Conservation (phyloP, 2,888 invertebrate species). For the Halictus ligatus region DNA sequence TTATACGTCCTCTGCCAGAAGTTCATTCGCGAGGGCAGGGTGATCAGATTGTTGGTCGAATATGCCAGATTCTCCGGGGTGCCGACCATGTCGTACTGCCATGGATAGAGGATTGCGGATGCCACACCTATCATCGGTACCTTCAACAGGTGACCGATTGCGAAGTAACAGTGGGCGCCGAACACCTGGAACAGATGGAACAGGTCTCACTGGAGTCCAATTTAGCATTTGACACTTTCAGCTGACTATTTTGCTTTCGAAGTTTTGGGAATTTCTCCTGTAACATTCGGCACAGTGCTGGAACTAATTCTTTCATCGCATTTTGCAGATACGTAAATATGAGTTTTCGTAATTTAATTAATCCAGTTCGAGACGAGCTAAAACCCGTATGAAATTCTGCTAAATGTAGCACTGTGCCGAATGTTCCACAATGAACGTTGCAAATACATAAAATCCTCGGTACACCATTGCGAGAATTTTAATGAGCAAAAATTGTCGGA, state of each 20-base stretch:
- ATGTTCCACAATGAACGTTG: too few species aligned
- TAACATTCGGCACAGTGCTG: too few species aligned
- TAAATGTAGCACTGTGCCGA: neutral
- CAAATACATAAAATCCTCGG: too few species aligned
- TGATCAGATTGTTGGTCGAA: conserved; percentile 64
- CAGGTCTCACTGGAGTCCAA: neutral
- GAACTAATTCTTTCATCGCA: too few species aligned
- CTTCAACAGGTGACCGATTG: conserved; percentile 72
- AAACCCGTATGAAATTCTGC: too few species aligned
- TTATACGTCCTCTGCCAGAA: conserved; percentile 76
- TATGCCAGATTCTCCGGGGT: conserved; percentile 77
- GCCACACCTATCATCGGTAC: conserved; percentile 75
- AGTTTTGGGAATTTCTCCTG: too few species aligned
- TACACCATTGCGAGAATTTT: too few species aligned
- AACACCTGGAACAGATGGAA: conserved; percentile 68
- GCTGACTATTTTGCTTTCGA: too few species aligned
- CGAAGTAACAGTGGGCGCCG: conserved; percentile 75
- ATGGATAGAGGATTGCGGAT: conserved; percentile 74
- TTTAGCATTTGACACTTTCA: neutral
- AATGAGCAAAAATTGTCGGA: too few species aligned
- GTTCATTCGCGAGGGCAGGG: conserved; percentile 60
- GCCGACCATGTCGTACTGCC: conserved; percentile 72
- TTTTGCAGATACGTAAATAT: too few species aligned
- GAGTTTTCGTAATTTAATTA: too few species aligned
- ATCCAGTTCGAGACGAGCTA: too few species aligned